Evolutionary conservation across 2,113 vertebrate species (phyloP).

Genomic region (Corythornis madagascariensis): DNA sequence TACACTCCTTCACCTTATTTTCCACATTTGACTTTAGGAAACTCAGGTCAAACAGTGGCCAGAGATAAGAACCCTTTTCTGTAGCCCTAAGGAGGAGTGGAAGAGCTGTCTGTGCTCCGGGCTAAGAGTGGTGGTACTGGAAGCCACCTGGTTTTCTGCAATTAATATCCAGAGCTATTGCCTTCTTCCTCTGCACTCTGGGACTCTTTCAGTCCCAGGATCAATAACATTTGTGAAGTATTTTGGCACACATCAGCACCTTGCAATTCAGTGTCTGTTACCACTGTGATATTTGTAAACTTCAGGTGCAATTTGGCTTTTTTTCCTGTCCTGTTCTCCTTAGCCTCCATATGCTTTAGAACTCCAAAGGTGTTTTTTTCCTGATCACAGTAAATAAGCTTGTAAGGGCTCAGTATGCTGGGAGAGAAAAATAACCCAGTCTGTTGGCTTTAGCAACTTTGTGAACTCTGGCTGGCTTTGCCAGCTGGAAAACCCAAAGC

Average conservation of each 20-base stretch:
- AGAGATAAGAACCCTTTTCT: background rate
- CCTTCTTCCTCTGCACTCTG: background rate
- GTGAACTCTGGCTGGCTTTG: background rate
- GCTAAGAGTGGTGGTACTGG: background rate
- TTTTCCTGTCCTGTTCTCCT: background rate
- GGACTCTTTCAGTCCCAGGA: background rate
- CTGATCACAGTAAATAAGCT: background rate
- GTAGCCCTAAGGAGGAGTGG: background rate
- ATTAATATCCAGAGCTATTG: background rate
- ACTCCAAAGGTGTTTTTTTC: background rate
- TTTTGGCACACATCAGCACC: background rate
- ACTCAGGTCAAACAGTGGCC: background rate
- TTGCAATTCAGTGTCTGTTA: background rate
- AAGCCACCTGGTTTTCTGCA: background rate
- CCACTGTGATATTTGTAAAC: background rate
- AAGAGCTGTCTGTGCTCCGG: background rate
- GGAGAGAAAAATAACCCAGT: background rate
- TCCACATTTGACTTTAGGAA: background rate
- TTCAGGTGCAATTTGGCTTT: background rate
- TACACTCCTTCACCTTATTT: background rate
- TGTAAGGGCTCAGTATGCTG: background rate
- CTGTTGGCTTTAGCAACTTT: background rate
- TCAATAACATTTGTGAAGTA: background rate
- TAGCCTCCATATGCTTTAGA: background rate
- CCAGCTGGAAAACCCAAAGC: constrained; percentile 29